A percentile compares a stretch with the other conserved stretches of the same genome.
These are phyloP conservation scores for Protobothrops mucrosquamatus DNA, from an alignment of 2,113 vertebrate species.

Conservation along the genomic window DNA sequence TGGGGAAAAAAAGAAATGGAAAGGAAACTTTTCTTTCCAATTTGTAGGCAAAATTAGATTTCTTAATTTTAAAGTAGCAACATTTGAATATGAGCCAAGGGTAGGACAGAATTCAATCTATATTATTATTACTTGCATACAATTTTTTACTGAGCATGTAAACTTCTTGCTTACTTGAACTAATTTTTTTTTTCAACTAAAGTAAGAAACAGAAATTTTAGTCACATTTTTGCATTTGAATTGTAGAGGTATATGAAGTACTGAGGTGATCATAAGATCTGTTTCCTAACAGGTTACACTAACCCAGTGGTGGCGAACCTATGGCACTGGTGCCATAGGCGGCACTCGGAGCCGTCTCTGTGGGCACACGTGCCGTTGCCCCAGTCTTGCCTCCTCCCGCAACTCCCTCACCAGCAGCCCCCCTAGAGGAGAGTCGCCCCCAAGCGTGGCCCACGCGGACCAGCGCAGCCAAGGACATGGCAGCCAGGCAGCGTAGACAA, in stretches of 20 bases:
- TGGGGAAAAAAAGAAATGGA: background rate
- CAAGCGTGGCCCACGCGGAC: too few relatives aligned
- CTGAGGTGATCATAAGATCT: background rate
- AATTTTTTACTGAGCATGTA: background rate
- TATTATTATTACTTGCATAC: background rate
- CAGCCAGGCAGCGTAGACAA: too few relatives aligned
- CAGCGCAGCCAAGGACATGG: too few relatives aligned
- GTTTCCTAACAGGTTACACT: background rate
- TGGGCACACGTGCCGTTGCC: too few relatives aligned
- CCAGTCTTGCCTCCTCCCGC: too few relatives aligned
- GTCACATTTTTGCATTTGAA: background rate
- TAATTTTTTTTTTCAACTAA: background rate
- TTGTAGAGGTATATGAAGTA: background rate
- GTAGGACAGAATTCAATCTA: background rate
- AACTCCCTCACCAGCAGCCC: too few relatives aligned
- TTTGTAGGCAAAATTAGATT: background rate
- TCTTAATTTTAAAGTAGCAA: background rate
- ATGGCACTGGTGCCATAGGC: too few relatives aligned
- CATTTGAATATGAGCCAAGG: background rate
- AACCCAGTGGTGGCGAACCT: too few relatives aligned
- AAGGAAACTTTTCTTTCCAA: background rate
- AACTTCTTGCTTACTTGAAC: background rate
- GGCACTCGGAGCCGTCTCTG: too few relatives aligned
- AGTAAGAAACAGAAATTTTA: background rate
- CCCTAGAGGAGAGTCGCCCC: too few relatives aligned